Conservation (phyloP, 2,113 vertebrate species). For the Coracopsis vasa region DNA sequence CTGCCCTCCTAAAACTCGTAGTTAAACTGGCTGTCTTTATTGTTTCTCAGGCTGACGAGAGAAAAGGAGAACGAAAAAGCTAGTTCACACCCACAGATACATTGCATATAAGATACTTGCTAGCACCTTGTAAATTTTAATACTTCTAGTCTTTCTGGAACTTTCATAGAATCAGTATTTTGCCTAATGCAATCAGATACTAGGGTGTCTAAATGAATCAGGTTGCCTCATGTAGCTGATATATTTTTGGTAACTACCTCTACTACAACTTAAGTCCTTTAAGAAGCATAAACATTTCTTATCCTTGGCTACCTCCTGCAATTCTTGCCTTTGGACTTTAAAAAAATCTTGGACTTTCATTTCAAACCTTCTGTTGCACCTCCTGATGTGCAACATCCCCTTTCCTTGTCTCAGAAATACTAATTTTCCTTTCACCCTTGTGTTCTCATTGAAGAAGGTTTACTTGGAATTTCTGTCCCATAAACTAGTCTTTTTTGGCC, state of each 20-base stretch:
- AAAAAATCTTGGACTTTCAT: neutral
- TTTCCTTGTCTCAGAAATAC: neutral
- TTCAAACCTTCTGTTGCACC: neutral
- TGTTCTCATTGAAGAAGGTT: neutral
- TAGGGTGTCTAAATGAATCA: neutral
- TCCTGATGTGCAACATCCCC: neutral
- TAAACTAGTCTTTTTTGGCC: neutral
- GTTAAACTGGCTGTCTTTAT: neutral
- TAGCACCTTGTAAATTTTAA: neutral
- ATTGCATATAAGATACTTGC: neutral
- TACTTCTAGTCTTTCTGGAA: neutral
- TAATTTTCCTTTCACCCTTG: neutral
- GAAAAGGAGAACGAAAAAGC: neutral
- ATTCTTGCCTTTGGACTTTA: neutral
- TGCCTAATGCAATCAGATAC: neutral
- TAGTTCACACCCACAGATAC: neutral
- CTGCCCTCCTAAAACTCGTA: neutral
- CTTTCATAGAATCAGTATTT: neutral
- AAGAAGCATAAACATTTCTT: neutral
- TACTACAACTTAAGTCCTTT: neutral
- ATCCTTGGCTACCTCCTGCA: neutral
- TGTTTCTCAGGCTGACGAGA: neutral
- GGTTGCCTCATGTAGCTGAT: neutral
- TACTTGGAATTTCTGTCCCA: neutral
- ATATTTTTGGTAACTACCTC: neutral